Evolutionary conservation across 2,797 vertebrate genomes (phyloP).

Genomic region (Lithobates pipiens): DNA sequence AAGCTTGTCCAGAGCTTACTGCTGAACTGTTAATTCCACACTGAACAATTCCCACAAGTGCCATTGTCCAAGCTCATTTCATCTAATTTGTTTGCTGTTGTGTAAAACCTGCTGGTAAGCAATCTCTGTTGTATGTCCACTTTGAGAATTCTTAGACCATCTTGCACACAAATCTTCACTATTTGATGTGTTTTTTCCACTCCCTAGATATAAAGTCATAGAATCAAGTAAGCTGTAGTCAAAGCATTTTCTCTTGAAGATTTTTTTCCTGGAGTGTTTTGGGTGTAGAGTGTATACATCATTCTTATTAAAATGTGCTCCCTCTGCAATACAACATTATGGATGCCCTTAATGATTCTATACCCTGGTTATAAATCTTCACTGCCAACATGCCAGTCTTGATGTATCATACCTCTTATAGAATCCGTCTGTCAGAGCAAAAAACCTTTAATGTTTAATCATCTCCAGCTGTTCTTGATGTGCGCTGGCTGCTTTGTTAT

Average conservation of each 20-base stretch:
- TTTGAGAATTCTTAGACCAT: background rate
- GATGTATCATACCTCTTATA: constrained; percentile 49
- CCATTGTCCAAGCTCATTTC: background rate
- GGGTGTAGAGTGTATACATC: constrained; percentile 26
- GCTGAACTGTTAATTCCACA: background rate
- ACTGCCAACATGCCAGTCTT: constrained; percentile 54
- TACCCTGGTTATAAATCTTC: constrained; percentile 37
- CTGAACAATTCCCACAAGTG: background rate
- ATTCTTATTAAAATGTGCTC: constrained; percentile 49
- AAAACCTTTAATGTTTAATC: constrained; percentile 50
- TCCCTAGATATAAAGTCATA: constrained; percentile 27
- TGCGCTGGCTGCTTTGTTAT: background rate
- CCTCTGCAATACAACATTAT: constrained; percentile 35
- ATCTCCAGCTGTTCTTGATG: constrained; percentile 33
- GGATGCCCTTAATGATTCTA: constrained; percentile 45
- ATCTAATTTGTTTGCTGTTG: background rate
- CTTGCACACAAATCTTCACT: background rate
- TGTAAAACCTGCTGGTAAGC: background rate
- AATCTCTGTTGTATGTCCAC: constrained; percentile 5
- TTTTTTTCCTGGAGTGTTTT: constrained; percentile 19
- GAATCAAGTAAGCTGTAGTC: constrained; percentile 34
- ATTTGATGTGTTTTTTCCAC: constrained; percentile 2
- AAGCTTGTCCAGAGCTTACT: background rate
- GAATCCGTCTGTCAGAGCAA: constrained; percentile 36
- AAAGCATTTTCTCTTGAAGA: constrained; percentile 36